Conservation (phyloP, 1,140 invertebrate species). For the Drosophila ogumai region DNA sequence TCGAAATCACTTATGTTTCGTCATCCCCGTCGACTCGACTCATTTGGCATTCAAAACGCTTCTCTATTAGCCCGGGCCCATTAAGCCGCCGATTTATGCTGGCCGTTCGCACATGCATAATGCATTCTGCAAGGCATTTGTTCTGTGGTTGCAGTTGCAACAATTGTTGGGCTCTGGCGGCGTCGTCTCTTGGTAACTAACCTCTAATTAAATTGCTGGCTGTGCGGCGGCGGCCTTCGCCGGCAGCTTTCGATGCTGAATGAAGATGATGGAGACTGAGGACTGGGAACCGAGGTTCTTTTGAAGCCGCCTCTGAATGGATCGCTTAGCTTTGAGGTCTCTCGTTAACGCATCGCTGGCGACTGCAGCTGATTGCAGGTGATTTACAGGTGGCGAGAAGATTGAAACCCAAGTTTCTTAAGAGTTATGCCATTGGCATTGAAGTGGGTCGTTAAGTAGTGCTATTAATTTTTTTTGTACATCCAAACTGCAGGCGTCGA, state of each 20-base stretch:
- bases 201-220: conserved; percentile 50
- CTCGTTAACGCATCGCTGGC: conserved; percentile 39
- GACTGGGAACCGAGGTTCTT: conserved; percentile 18
- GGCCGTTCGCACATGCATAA: conserved; percentile 58
- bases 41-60: conserved; percentile 78
- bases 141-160: conserved; percentile 30
- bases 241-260: conserved; percentile 39
- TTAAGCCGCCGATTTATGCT: conserved; percentile 68
- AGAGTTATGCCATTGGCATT: conserved; percentile 29
- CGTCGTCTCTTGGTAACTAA: conserved; percentile 40
- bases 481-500: conserved; percentile 7
- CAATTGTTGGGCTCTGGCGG: conserved; percentile 16
- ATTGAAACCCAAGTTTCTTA: conserved; percentile 22
- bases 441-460: conserved; percentile 9
- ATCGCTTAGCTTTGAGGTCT: conserved; percentile 46
- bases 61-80: conserved; percentile 45
- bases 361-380: conserved; percentile 23
- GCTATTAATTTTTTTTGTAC: conserved; percentile 23
- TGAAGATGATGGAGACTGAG: conserved; percentile 12
- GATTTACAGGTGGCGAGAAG: conserved; percentile 15
- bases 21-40: conserved; percentile 42
- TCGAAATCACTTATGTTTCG: conserved; percentile 55
- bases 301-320: conserved; percentile 31
- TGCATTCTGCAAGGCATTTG: conserved; percentile 53
- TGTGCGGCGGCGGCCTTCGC: conserved; percentile 37